Percentiles rank a stretch among this genome's conserved stretches.
phyloP scores from a whole-genome alignment of 2,888 invertebrate genomes.

The Cylloceria caligata region DNA sequence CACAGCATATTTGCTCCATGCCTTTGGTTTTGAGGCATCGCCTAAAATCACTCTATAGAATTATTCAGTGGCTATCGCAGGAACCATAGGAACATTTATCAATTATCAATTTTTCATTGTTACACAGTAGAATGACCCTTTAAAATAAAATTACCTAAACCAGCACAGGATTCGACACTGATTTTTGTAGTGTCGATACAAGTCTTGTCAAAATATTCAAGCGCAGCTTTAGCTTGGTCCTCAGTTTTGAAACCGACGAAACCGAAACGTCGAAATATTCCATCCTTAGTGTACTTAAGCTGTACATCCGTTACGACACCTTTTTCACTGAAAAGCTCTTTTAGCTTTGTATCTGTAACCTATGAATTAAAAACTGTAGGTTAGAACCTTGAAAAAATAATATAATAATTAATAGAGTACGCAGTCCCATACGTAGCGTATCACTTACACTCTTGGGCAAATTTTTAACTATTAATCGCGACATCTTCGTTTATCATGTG shows the following conservation, averaged over 20 bases:
- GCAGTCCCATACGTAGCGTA: not conserved
- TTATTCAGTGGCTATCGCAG: too few relatives aligned
- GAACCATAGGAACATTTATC: too few relatives aligned
- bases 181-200: slow-evolving; percentile 94
- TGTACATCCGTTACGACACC: slow-evolving; percentile 97
- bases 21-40: slow-evolving; percentile 91
- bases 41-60: slow-evolving; percentile 78
- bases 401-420: slow-evolving; percentile 11
- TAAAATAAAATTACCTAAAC: slow-evolving; percentile 86
- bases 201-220: slow-evolving; percentile 92
- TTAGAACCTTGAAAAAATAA: slow-evolving; percentile 20
- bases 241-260: slow-evolving; percentile 96
- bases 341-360: slow-evolving; percentile 92
- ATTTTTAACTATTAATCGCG: slow-evolving; percentile 95
- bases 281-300: slow-evolving; percentile 95
- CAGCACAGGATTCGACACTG: slow-evolving; percentile 90
- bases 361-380: slow-evolving; percentile 81
- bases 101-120: too few relatives aligned
- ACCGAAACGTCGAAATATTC: slow-evolving; percentile 96
- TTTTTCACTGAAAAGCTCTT: slow-evolving; percentile 91
- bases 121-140: too few relatives aligned
- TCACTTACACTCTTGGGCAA: slow-evolving; percentile 92
- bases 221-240: slow-evolving; percentile 91
- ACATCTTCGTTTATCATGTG: slow-evolving; percentile 86
- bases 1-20: slow-evolving; percentile 96